Evolutionary conservation across 92 coral and sea anemone genomes (phyloP).

Genomic region (Actinernus sp.): DNA sequence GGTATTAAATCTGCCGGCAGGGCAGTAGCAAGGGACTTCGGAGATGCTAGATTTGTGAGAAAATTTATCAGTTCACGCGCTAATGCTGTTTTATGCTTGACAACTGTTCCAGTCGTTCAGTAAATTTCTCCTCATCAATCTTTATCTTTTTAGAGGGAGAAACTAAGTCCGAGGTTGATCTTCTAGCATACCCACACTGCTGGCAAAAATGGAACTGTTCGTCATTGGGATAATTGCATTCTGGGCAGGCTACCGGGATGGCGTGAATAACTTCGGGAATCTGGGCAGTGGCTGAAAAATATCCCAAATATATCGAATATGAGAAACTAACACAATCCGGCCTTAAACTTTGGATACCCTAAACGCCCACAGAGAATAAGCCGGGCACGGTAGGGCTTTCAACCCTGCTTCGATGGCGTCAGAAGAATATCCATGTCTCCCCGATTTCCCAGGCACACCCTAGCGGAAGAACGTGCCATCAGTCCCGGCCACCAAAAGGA

Average conservation of each 20-base stretch:
- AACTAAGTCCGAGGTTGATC: too few relatives aligned
- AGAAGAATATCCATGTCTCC: conserved; percentile 21
- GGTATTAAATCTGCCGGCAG: too few relatives aligned
- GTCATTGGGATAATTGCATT: conserved; percentile 10
- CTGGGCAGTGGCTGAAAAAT: conserved; percentile 30
- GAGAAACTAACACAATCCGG: neutral
- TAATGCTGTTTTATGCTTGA: too few relatives aligned
- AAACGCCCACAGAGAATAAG: conserved; percentile 25
- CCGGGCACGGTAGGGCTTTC: conserved; percentile 9
- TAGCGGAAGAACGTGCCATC: conserved; percentile 9
- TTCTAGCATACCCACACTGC: too few relatives aligned
- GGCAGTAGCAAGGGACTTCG: too few relatives aligned
- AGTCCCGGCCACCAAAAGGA: conserved; percentile 28
- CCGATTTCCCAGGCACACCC: conserved; percentile 14
- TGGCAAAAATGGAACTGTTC: too few relatives aligned
- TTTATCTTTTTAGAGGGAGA: too few relatives aligned
- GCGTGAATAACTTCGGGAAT: conserved; percentile 29
- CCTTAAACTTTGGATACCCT: conserved; percentile 25
- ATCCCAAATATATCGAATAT: neutral
- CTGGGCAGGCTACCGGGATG: conserved; percentile 19
- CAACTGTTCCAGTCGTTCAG: too few relatives aligned
- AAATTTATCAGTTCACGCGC: too few relatives aligned
- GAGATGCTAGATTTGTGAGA: too few relatives aligned
- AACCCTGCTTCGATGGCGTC: conserved; percentile 31
- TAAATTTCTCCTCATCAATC: too few relatives aligned